Conservation (phyloP, 2,797 vertebrate genomes). For the Megalops cyprinoides region DNA sequence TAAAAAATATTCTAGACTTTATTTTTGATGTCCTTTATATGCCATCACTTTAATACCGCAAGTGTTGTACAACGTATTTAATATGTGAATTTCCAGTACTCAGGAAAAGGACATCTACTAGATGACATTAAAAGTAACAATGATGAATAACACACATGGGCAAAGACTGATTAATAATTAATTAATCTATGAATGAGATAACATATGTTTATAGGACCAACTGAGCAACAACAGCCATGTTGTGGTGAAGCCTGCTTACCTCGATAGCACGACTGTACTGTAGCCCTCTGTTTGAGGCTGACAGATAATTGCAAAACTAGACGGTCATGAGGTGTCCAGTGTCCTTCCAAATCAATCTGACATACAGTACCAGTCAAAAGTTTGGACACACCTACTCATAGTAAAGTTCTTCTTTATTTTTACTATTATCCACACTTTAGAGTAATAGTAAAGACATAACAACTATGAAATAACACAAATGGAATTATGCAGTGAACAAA, state of each 20-base stretch:
- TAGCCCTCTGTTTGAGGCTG: neutral
- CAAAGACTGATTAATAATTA: neutral
- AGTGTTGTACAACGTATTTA: neutral
- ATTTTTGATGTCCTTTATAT: neutral
- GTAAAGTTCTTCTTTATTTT: too few relatives aligned
- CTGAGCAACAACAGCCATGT: neutral
- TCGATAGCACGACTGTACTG: neutral
- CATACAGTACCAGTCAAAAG: too few relatives aligned
- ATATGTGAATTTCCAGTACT: neutral
- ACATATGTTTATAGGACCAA: neutral
- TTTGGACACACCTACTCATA: too few relatives aligned
- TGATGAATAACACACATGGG: neutral
- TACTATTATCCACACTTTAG: too few relatives aligned
- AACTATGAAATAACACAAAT: too few relatives aligned
- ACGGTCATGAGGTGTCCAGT: neutral
- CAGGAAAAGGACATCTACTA: neutral
- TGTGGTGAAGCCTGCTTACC: neutral
- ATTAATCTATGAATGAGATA: neutral
- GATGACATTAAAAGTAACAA: neutral
- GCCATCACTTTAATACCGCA: too few relatives aligned
- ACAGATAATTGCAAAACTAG: neutral
- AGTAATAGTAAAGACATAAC: too few relatives aligned
- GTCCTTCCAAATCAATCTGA: neutral
- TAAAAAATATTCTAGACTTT: neutral
- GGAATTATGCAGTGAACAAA: too few relatives aligned